A percentile compares a stretch with the other conserved stretches of the same genome.
Conservation (phyloP, 2,113 vertebrate genomes). For the Passerina amoena region DNA sequence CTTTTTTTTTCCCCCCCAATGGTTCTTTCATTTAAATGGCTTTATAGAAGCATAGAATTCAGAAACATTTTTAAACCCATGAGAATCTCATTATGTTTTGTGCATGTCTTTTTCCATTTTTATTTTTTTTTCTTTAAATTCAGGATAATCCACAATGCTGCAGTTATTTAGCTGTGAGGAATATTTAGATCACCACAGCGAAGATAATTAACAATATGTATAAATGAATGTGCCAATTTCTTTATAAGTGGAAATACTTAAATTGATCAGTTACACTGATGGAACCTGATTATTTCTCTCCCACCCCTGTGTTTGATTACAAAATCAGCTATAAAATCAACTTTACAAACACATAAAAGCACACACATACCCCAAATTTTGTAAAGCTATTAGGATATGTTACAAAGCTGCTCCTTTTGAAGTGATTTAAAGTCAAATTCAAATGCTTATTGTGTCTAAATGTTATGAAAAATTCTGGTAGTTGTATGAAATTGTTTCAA, state of each 20-base stretch:
- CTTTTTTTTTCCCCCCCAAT: background rate
- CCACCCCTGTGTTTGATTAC: background rate
- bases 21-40: constrained; percentile 30
- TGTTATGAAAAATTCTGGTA: background rate
- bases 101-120: background rate
- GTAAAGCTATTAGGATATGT: background rate
- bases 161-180: background rate
- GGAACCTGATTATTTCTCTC: background rate
- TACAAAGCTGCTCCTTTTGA: background rate
- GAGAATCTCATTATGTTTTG: constrained; percentile 13
- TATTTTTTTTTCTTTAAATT: background rate
- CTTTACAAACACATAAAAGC: background rate
- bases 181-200: background rate
- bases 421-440: background rate
- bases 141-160: background rate
- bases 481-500: background rate
- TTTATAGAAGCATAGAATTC: constrained; percentile 1
- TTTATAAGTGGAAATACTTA: constrained; percentile 20
- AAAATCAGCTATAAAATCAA: background rate
- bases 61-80: background rate
- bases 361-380: background rate
- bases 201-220: background rate
- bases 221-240: background rate
- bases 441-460: background rate
- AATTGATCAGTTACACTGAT: background rate